phyloP scores from a whole-genome alignment of 2,797 vertebrate genomes.

The Nannoperca obscura region DNA sequence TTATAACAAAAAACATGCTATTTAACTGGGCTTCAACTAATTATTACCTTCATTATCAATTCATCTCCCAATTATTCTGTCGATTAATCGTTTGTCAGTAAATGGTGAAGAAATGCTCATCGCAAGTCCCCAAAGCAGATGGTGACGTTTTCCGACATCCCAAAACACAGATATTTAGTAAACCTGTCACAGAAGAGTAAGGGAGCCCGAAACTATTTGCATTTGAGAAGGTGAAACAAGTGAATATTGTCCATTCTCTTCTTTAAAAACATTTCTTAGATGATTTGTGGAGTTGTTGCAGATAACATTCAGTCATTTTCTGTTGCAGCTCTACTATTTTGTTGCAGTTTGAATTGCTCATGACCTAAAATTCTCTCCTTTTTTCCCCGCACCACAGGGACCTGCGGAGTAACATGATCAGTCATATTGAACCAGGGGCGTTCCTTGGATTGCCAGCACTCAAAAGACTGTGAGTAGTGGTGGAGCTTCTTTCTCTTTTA shows the following conservation, averaged over 20 bases:
- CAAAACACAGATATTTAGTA: not conserved
- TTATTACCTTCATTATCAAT: not conserved
- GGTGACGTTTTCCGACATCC: not conserved
- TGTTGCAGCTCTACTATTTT: not conserved
- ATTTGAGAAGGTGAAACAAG: not conserved
- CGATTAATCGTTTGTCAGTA: not conserved
- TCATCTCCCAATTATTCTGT: too few species aligned
- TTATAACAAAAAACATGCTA: not conserved
- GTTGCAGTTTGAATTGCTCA: conserved; percentile 11
- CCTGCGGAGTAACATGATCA: conserved; percentile 96
- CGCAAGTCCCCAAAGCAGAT: not conserved
- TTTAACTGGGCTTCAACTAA: not conserved
- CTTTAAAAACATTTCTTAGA: too few species aligned
- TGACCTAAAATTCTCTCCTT: conserved; percentile 8
- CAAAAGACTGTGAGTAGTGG: conserved; percentile 94
- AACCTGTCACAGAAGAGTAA: not conserved
- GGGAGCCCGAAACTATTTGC: not conserved
- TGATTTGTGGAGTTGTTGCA: not conserved
- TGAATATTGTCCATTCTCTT: not conserved
- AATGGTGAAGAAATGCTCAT: not conserved
- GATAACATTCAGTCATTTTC: not conserved
- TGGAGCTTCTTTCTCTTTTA: conserved; percentile 24
- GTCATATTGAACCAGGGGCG: conserved; percentile 93
- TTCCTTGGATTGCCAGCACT: conserved; percentile 93
- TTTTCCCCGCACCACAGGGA: conserved; percentile 84